Evolutionary conservation across 1,140 invertebrate species (phyloP).

Genomic region (Centruroides vittatus): DNA sequence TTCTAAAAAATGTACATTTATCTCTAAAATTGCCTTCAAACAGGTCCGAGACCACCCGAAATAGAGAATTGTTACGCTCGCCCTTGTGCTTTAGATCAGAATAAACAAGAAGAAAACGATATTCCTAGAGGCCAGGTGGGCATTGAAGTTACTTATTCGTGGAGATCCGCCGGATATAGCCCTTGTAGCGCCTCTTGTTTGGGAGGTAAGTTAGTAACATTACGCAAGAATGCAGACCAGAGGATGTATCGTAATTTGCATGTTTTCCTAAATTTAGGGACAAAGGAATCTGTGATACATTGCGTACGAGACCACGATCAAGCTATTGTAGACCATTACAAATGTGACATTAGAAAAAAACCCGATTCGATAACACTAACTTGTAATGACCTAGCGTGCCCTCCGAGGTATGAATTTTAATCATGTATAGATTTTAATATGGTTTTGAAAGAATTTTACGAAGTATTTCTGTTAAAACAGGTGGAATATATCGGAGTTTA

Average conservation of each 20-base stretch:
- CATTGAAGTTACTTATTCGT: conserved; percentile 28
- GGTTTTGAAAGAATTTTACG: too few relatives aligned
- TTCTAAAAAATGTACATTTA: neutral
- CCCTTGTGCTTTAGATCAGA: conserved; percentile 43
- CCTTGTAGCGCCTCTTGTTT: conserved; percentile 88
- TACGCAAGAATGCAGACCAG: neutral
- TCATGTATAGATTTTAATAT: too few relatives aligned
- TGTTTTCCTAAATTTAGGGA: too few relatives aligned
- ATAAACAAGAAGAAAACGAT: conserved; percentile 1
- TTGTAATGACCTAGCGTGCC: conserved; percentile 83
- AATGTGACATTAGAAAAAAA: conserved; percentile 64
- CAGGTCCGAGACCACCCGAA: conserved; percentile 58
- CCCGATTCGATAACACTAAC: conserved; percentile 77
- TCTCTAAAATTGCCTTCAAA: neutral
- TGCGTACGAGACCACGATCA: conserved; percentile 75
- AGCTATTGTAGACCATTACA: conserved; percentile 62
- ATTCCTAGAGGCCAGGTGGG: conserved; percentile 4
- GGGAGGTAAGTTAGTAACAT: conserved; percentile 40
- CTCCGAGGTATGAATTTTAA: conserved; percentile 25
- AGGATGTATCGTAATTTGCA: neutral
- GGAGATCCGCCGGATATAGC: conserved; percentile 43
- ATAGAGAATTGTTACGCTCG: conserved; percentile 59
- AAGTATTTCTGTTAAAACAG: conserved; percentile 20
- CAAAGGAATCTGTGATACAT: conserved; percentile 64
- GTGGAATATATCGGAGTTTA: conserved; percentile 58